Evolutionary conservation across 2,888 invertebrate genomes (phyloP).

Genomic region (Nymphalis polychloros): DNA sequence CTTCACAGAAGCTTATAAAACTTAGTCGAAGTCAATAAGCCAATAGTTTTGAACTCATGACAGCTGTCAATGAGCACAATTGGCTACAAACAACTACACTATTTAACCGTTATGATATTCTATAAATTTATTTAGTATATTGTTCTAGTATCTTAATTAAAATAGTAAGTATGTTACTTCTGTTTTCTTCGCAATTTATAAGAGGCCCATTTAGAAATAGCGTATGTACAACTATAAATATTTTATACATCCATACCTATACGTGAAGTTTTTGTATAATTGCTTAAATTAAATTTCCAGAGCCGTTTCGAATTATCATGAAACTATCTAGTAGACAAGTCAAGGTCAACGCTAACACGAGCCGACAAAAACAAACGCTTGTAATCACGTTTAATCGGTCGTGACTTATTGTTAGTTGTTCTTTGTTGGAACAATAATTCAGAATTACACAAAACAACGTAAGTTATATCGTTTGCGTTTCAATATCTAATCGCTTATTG

Average conservation of each 20-base stretch:
- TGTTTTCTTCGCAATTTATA: neutral
- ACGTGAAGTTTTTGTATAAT: too few relatives aligned
- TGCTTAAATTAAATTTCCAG: constrained; percentile 7
- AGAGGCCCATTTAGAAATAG: too few relatives aligned
- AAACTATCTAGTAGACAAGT: constrained; percentile 45
- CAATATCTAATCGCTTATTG: constrained; percentile 37
- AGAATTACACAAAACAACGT: constrained; percentile 38
- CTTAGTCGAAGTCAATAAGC: constrained; percentile 69
- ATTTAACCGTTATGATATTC: constrained; percentile 47
- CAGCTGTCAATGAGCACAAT: constrained; percentile 65
- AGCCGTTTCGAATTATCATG: constrained; percentile 15
- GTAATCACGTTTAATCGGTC: constrained; percentile 50
- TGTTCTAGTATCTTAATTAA: neutral
- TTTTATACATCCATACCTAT: too few relatives aligned
- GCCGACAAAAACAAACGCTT: constrained; percentile 40
- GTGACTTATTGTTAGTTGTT: constrained; percentile 44
- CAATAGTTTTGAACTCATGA: constrained; percentile 69
- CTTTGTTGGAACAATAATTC: constrained; percentile 39
- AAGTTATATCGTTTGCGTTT: constrained; percentile 35
- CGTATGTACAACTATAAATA: too few relatives aligned
- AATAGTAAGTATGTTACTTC: neutral
- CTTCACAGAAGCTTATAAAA: constrained; percentile 59
- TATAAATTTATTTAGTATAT: constrained; percentile 4
- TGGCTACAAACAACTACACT: constrained; percentile 56
- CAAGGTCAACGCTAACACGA: constrained; percentile 56